These are phyloP conservation scores for Coelopa pilipes DNA, from an alignment of 2,888 invertebrate species.

Conservation along the genomic window DNA sequence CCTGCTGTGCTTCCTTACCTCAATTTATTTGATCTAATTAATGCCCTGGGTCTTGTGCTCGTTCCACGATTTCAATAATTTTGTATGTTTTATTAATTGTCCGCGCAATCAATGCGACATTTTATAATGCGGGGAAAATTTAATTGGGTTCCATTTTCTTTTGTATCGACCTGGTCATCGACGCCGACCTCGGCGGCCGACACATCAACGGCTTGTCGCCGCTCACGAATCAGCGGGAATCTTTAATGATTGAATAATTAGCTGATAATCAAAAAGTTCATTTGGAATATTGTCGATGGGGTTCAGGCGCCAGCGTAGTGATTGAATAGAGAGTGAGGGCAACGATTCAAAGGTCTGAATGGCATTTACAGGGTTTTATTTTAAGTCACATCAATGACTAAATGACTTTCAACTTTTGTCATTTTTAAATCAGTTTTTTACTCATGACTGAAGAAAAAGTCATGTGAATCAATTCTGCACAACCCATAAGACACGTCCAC, in stretches of 20 bases:
- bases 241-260: slow-evolving; percentile 2
- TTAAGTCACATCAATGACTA: no score
- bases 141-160: neutral
- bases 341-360: no score
- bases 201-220: neutral
- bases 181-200: neutral
- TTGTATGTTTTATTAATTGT: slow-evolving; percentile 57
- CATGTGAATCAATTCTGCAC: no score
- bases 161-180: neutral
- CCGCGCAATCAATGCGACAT: slow-evolving; percentile 58
- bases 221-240: neutral
- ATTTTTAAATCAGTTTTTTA: no score
- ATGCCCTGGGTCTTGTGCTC: slow-evolving; percentile 44
- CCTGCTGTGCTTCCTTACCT: slow-evolving; percentile 49
- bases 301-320: slow-evolving; percentile 10
- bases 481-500: no score
- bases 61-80: slow-evolving; percentile 47
- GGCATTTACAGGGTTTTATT: no score
- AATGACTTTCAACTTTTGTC: no score
- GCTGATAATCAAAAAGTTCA: slow-evolving; percentile 19
- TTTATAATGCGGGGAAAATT: slow-evolving; percentile 38
- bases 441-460: no score
- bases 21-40: slow-evolving; percentile 54
- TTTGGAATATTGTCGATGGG: neutral
- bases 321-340: no score